Conservation (phyloP, 2,888 invertebrate species). For the Acanthopleura granulata region DNA sequence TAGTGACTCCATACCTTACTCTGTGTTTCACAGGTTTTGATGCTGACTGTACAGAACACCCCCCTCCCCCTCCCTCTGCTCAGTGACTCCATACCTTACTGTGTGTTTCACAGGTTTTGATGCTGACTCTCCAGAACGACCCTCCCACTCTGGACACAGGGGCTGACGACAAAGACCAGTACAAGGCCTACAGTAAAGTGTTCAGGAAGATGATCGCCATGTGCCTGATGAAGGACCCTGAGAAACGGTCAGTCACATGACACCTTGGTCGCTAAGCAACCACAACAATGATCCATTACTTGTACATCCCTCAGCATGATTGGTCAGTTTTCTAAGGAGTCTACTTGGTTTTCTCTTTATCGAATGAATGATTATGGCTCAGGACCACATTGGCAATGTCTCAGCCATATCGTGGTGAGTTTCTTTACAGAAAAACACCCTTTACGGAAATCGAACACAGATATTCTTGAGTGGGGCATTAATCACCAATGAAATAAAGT, state of each 20-base stretch:
- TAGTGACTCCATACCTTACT: slow-evolving; percentile 77
- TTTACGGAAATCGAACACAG: too few relatives aligned
- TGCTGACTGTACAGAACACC: slow-evolving; percentile 98
- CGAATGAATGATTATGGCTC: too few relatives aligned
- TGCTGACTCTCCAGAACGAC: slow-evolving; percentile 98
- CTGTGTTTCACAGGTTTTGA: slow-evolving; percentile 77
- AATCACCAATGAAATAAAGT: too few relatives aligned
- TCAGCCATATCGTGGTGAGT: too few relatives aligned
- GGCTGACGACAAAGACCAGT: slow-evolving; percentile 97
- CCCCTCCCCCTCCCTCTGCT: slow-evolving; percentile 95
- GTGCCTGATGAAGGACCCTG: slow-evolving; percentile 95
- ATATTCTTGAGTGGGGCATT: too few relatives aligned
- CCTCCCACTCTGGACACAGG: slow-evolving; percentile 96
- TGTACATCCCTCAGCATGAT: too few relatives aligned
- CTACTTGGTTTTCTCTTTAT: too few relatives aligned
- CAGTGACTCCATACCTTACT: slow-evolving; percentile 21
- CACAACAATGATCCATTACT: too few relatives aligned
- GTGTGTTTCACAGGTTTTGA: slow-evolving; percentile 76
- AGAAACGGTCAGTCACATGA: slow-evolving; percentile 77
- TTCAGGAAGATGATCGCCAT: slow-evolving; percentile 95
- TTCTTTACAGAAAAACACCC: too few relatives aligned
- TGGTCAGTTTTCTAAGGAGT: too few relatives aligned
- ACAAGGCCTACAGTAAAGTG: slow-evolving; percentile 96
- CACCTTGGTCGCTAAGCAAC: background rate
- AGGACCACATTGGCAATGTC: too few relatives aligned